Evolutionary conservation across 2,797 vertebrate species (phyloP).

Genomic region (Acanthiza pusilla): DNA sequence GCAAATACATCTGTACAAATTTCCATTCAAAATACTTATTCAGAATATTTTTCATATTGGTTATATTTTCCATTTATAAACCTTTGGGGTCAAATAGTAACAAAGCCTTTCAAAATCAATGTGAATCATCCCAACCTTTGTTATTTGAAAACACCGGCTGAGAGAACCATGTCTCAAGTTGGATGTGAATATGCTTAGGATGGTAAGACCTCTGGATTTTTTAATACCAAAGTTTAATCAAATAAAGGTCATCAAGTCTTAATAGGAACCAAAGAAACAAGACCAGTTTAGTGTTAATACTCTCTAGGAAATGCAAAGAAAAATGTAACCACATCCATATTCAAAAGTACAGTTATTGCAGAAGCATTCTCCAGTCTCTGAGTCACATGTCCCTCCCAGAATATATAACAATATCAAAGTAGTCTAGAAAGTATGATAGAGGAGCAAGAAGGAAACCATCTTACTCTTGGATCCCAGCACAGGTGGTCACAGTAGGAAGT

Average conservation of each 20-base stretch:
- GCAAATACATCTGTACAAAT: neutral
- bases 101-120: neutral
- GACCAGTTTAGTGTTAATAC: neutral
- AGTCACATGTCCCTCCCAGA: neutral
- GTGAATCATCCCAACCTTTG: neutral
- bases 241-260: neutral
- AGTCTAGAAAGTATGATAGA: neutral
- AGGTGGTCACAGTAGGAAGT: neutral
- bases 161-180: neutral
- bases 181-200: neutral
- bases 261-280: neutral
- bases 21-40: neutral
- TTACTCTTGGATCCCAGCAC: neutral
- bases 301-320: neutral
- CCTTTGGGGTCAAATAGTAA: neutral
- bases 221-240: neutral
- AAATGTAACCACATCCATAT: neutral
- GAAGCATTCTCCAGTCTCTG: neutral
- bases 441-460: neutral
- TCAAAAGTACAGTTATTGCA: neutral
- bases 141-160: neutral
- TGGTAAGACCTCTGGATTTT: neutral
- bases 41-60: neutral
- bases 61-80: neutral
- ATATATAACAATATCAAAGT: neutral